phyloP scores from a whole-genome alignment of 2,888 invertebrate species.

The Melikaiella ostensackeni region DNA sequence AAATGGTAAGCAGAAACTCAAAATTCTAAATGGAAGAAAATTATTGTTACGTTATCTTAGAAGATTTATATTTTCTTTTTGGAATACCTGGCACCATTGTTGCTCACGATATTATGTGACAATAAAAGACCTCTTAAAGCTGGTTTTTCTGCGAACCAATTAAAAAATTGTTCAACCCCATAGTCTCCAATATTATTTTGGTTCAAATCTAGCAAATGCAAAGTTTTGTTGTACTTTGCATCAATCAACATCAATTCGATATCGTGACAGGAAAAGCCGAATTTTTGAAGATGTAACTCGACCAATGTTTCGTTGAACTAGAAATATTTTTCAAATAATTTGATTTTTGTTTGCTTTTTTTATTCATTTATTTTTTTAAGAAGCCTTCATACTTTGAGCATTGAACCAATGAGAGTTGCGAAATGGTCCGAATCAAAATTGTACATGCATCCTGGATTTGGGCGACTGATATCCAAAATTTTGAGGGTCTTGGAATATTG shows the following conservation, averaged over 20 bases:
- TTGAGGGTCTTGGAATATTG: constrained; percentile 68
- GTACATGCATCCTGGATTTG: constrained; percentile 68
- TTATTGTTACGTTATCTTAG: neutral
- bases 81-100: constrained; percentile 79
- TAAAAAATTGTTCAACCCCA: constrained; percentile 79
- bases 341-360: neutral
- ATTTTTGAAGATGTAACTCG: constrained; percentile 82
- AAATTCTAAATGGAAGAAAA: constrained; percentile 70
- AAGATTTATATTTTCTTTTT: constrained; percentile 5
- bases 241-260: constrained; percentile 80
- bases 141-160: constrained; percentile 79
- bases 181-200: constrained; percentile 82
- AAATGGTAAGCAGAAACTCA: constrained; percentile 80
- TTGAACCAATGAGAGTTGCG: constrained; percentile 68
- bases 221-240: constrained; percentile 78
- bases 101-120: constrained; percentile 80
- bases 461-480: constrained; percentile 75
- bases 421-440: constrained; percentile 67
- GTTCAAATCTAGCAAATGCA: constrained; percentile 81
- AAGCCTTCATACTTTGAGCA: constrained; percentile 68
- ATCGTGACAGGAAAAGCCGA: constrained; percentile 81
- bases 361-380: neutral
- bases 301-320: constrained; percentile 74
- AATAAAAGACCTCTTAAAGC: constrained; percentile 79
- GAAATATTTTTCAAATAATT: neutral